Evolutionary conservation across 2,888 invertebrate species (phyloP).

Genomic region (Melieria crassipennis): DNA sequence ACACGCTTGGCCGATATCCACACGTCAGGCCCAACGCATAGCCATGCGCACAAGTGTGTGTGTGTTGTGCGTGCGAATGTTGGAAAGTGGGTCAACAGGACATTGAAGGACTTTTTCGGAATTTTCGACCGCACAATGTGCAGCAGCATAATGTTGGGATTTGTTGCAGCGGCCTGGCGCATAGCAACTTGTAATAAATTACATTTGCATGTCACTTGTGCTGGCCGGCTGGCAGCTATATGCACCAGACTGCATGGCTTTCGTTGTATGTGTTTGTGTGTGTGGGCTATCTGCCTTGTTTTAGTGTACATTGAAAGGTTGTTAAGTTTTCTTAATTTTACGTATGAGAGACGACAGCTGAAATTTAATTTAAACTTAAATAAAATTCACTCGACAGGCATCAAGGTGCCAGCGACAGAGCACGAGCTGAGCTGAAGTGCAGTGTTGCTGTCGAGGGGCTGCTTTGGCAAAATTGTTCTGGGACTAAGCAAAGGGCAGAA

Average conservation of each 20-base stretch:
- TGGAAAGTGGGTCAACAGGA: constrained; percentile 38
- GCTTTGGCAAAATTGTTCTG: no score
- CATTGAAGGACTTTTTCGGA: constrained; percentile 34
- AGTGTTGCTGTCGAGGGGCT: no score
- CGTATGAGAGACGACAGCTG: not conserved
- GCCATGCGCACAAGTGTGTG: no score
- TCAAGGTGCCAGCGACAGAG: no score
- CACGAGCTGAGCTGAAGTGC: no score
- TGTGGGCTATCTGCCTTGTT: not conserved
- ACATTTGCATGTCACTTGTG: constrained; percentile 44
- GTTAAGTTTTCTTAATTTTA: not conserved
- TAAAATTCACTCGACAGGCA: not conserved
- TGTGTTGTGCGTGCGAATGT: no score
- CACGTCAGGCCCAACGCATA: no score
- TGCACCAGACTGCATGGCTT: not conserved
- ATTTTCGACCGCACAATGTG: constrained; percentile 3
- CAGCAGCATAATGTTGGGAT: constrained; percentile 29
- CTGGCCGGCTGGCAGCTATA: no score
- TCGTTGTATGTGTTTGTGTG: not conserved
- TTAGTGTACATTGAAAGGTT: not conserved
- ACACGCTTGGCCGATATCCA: constrained; percentile 8
- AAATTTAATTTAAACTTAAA: not conserved
- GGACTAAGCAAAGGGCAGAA: no score
- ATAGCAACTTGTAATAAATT: constrained; percentile 42
- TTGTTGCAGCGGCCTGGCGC: constrained; percentile 29